Evolutionary conservation across 2,797 vertebrate species (phyloP), one percentile per base, ranked within the genome.

Genomic region (Manis pentadactyla): DNA sequence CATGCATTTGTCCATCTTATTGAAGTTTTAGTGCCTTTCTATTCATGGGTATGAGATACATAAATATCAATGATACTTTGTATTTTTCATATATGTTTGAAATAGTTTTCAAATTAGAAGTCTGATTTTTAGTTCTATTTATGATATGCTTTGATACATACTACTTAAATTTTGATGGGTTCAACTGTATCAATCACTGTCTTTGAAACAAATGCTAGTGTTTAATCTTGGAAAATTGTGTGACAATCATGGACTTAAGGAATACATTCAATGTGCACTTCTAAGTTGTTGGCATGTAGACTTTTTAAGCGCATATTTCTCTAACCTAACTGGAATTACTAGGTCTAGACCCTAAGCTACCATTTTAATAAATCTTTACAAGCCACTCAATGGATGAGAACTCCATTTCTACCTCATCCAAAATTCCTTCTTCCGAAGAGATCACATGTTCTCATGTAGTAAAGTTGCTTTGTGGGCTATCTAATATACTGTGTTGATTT

Each of bases 401-500:
- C 18, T n/a, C 29, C n/a, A 57, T 42, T 11, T 73, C 88, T 29
- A 1, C n/a, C 34, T 8, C 29, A 39, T 39, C 63, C 15, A 4
- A 2, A 34, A 11, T 3, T 37, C 31, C 73, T 75, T 74, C 51
- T 53, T 31, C 68, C 31, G 7, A 21, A 39, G 37, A 68, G 13
- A 34, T 29, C 12, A 7, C 14, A 1, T 8, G 74, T 63, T 37
- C 34, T 23, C 34, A 15, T 25, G 0, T 0, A 29, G 42, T 19
- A 5, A 15, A 7, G 6, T 23, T n/a, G 31, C 39, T 64, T 15
- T 34, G 1, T 1, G n/a, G 42, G 42, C 71, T 4, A 1, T 21
- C 64, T 75, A 15, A 2, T 0, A 21, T 9, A 3, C 27, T 4
- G 0, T 2, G 1, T 2, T 4, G 18, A 25, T 1, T 23, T 14